phyloP scores from a whole-genome alignment of 2,888 invertebrate genomes.

The Hypena proboscidalis region DNA sequence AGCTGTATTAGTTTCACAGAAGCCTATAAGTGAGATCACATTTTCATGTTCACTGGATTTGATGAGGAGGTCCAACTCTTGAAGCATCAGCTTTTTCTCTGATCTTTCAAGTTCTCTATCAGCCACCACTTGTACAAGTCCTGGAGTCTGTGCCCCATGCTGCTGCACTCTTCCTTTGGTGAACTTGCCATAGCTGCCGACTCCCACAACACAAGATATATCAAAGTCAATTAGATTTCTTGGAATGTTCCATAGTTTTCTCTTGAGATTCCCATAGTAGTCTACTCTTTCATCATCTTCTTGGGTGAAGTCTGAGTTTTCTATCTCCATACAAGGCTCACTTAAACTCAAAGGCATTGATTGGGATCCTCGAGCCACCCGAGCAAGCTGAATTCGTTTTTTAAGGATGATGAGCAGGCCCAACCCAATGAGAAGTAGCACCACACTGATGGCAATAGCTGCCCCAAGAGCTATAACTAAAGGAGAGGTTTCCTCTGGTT shows the following conservation, averaged over 20 bases:
- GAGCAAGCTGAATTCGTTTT: slow-evolving; percentile 72
- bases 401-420: slow-evolving; percentile 87
- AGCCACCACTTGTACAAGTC: slow-evolving; percentile 88
- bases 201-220: slow-evolving; percentile 88
- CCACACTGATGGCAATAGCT: slow-evolving; percentile 89
- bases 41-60: slow-evolving; percentile 89
- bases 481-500: slow-evolving; percentile 76
- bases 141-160: slow-evolving; percentile 80
- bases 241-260: slow-evolving; percentile 90
- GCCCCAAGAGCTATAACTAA: slow-evolving; percentile 82
- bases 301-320: slow-evolving; percentile 91
- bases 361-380: slow-evolving; percentile 78
- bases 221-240: slow-evolving; percentile 90
- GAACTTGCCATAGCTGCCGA: slow-evolving; percentile 92
- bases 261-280: slow-evolving; percentile 90
- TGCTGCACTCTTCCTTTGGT: slow-evolving; percentile 89
- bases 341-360: slow-evolving; percentile 89
- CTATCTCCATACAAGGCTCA: slow-evolving; percentile 92
- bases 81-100: slow-evolving; percentile 85
- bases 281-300: slow-evolving; percentile 89
- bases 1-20: slow-evolving; percentile 91
- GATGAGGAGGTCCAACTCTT: slow-evolving; percentile 90
- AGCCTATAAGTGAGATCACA: slow-evolving; percentile 90
- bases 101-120: slow-evolving; percentile 81
- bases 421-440: slow-evolving; percentile 87